phyloP scores from a whole-genome alignment of 2,888 invertebrate genomes.

The Volucella inflata region DNA sequence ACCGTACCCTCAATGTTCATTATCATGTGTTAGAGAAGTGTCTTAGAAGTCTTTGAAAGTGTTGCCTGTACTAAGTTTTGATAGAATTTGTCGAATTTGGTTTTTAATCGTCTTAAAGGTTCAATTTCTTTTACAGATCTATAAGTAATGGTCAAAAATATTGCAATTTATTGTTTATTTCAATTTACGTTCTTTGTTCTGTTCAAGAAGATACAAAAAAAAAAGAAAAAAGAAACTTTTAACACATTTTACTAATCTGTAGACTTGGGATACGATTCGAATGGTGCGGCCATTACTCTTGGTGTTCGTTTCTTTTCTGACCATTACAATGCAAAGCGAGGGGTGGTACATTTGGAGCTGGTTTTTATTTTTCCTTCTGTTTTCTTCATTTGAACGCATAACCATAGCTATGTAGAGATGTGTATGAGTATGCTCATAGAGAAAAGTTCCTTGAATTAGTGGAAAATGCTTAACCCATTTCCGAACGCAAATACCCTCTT shows the following conservation, averaged over 20 bases:
- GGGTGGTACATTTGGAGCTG: slow-evolving; percentile 12
- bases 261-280: slow-evolving; percentile 59
- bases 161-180: too few relatives aligned
- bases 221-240: neutral
- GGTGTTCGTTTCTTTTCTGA: slow-evolving; percentile 1
- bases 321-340: slow-evolving; percentile 6
- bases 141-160: too few relatives aligned
- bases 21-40: too few relatives aligned
- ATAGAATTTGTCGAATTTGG: too few relatives aligned
- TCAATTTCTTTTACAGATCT: too few relatives aligned
- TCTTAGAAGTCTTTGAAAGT: too few relatives aligned
- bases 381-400: slow-evolving; percentile 15
- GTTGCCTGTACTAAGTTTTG: too few relatives aligned
- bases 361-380: slow-evolving; percentile 8
- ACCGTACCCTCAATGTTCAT: too few relatives aligned
- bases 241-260: slow-evolving; percentile 67
- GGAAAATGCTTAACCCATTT: slow-evolving; percentile 75
- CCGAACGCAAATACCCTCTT: slow-evolving; percentile 71
- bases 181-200: too few relatives aligned
- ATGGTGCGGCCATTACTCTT: slow-evolving; percentile 2
- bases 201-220: slow-evolving; percentile 32
- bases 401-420: slow-evolving; percentile 21
- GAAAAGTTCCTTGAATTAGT: slow-evolving; percentile 71
- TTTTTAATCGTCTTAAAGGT: too few relatives aligned
- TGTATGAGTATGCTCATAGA: slow-evolving; percentile 45